Conservation (phyloP, 2,888 invertebrate genomes). For the Sialis lutaria region DNA sequence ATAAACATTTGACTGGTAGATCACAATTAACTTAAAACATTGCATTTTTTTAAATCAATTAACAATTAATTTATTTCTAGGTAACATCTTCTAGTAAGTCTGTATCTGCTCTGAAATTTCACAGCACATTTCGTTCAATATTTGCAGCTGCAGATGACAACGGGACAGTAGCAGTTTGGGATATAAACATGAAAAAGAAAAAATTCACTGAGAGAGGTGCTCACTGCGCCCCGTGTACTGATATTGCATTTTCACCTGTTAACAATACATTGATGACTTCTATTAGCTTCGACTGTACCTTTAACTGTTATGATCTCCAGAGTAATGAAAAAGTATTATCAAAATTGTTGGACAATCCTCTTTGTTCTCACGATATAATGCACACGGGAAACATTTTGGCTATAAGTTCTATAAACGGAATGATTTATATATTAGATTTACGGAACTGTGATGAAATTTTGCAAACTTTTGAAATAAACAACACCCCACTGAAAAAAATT, state of each 20-base stretch:
- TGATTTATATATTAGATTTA: slow-evolving; percentile 33
- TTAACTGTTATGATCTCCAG: slow-evolving; percentile 37
- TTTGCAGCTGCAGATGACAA: slow-evolving; percentile 33
- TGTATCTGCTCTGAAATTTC: slow-evolving; percentile 31
- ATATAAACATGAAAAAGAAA: slow-evolving; percentile 29
- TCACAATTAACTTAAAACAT: too few species aligned
- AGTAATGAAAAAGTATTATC: slow-evolving; percentile 29
- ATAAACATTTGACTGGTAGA: not conserved
- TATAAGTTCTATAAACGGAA: slow-evolving; percentile 35
- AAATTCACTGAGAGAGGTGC: slow-evolving; percentile 30
- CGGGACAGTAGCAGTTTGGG: slow-evolving; percentile 29
- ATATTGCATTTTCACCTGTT: slow-evolving; percentile 34
- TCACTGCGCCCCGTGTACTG: slow-evolving; percentile 38
- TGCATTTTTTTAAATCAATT: not conserved
- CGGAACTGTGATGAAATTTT: slow-evolving; percentile 30
- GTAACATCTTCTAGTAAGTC: slow-evolving; percentile 22
- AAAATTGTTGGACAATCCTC: slow-evolving; percentile 24
- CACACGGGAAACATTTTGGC: slow-evolving; percentile 32
- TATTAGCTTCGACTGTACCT: slow-evolving; percentile 35
- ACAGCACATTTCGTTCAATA: slow-evolving; percentile 28
- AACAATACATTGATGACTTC: slow-evolving; percentile 36
- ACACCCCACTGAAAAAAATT: slow-evolving; percentile 29
- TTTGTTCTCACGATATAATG: slow-evolving; percentile 26
- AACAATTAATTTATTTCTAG: not conserved
- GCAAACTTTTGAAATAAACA: slow-evolving; percentile 31